Conservation (phyloP, 2,113 vertebrate species). For the Capreolus pygargus region DNA sequence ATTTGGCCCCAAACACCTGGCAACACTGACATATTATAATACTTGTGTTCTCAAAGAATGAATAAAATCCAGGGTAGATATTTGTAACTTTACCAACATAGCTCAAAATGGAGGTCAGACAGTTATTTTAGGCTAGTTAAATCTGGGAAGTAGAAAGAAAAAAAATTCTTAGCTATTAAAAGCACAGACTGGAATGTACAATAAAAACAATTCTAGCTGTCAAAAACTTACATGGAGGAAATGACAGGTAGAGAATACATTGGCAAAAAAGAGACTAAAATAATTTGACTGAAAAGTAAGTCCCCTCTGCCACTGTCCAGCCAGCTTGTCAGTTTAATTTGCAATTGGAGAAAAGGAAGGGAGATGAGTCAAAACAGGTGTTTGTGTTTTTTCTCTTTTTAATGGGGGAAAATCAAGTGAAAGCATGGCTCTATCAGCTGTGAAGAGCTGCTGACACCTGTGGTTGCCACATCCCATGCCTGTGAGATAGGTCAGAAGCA, state of each 20-base stretch:
- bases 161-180: slow-evolving; percentile 6
- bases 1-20: neutral
- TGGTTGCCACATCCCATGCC: neutral
- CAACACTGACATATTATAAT: neutral
- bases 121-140: neutral
- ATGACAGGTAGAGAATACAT: neutral
- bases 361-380: slow-evolving; percentile 39
- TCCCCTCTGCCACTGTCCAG: slow-evolving; percentile 25
- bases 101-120: neutral
- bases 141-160: neutral
- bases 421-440: neutral
- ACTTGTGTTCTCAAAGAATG: neutral
- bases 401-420: slow-evolving; percentile 17
- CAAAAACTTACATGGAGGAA: slow-evolving; percentile 11
- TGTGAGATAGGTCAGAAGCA: neutral
- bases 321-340: slow-evolving; percentile 55
- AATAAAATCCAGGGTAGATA: neutral
- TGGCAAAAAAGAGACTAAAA: neutral
- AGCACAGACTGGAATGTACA: neutral
- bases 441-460: slow-evolving; percentile 45
- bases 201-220: slow-evolving; percentile 39
- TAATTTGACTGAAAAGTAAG: slow-evolving; percentile 40
- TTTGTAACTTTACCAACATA: neutral
- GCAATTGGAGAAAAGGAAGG: neutral
- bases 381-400: neutral